These are phyloP conservation scores for Monarcha castaneiventris DNA, from an alignment of 2,113 vertebrate genomes.

Conservation along the genomic window DNA sequence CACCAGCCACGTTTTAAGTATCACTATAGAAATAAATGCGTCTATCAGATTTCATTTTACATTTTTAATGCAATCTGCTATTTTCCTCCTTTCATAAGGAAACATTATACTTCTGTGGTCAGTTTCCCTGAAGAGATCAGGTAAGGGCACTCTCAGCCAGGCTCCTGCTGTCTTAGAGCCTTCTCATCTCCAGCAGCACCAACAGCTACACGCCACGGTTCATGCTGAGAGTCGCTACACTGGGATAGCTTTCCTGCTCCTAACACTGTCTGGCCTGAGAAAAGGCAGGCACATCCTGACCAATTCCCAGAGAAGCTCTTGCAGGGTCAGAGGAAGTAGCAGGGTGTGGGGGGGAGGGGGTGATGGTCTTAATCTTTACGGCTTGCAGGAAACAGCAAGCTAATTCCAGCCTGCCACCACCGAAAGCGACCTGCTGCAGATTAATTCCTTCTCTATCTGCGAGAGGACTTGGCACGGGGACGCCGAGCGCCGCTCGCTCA, in stretches of 20 bases:
- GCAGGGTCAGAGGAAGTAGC: slow-evolving; percentile 57
- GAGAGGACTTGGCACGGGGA: not conserved
- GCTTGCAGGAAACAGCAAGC: slow-evolving; percentile 39
- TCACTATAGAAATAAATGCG: not conserved
- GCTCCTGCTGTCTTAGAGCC: not conserved
- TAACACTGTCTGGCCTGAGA: not conserved
- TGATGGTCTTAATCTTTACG: slow-evolving; percentile 33
- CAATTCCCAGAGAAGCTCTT: slow-evolving; percentile 25
- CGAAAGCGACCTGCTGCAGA: not conserved
- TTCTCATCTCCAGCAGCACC: not conserved
- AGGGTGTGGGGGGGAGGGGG: not conserved
- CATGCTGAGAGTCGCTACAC: rapidly evolving
- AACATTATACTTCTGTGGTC: not conserved
- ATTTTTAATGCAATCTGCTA: not conserved
- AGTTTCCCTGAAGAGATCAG: not conserved
- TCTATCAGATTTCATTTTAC: not conserved
- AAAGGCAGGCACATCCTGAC: slow-evolving; percentile 52
- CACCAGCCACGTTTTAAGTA: not conserved
- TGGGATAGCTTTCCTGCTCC: not conserved
- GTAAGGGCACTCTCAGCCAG: not conserved
- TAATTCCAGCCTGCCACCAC: slow-evolving; percentile 33
- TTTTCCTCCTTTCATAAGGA: not conserved
- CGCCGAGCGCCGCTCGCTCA: not conserved
- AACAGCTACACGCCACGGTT: not conserved
- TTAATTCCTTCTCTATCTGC: slow-evolving; percentile 17